phyloP scores from a whole-genome alignment of 2,888 invertebrate species.

The Drosophila aldrichi region DNA sequence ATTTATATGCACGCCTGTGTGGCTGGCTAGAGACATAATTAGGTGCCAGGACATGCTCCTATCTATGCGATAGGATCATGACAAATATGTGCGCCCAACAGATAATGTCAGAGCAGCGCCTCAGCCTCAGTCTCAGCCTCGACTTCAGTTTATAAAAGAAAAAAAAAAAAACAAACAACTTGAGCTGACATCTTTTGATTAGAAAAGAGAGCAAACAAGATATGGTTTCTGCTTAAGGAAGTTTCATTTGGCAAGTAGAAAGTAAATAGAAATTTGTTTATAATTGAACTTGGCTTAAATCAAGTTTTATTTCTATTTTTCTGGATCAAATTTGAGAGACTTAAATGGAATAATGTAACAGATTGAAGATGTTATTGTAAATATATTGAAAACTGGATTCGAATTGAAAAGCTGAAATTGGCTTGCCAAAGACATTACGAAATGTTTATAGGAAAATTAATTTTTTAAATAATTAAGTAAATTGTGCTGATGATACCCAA shows the following conservation, averaged over 20 bases:
- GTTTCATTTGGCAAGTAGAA: neutral
- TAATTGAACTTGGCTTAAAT: constrained; percentile 5
- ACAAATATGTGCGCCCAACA: constrained; percentile 52
- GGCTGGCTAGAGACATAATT: constrained; percentile 45
- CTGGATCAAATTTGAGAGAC: neutral
- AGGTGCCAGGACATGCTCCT: constrained; percentile 46
- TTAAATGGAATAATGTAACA: too few species aligned
- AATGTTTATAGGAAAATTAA: neutral
- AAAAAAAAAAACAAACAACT: neutral
- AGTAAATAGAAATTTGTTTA: constrained; percentile 1
- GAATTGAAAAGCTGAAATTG: neutral
- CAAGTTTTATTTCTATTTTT: neutral
- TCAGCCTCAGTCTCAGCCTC: constrained; percentile 18
- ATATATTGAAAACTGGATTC: too few species aligned
- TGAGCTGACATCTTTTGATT: constrained; percentile 10
- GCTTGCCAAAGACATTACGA: neutral
- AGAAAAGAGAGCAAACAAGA: neutral
- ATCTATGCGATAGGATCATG: constrained; percentile 62
- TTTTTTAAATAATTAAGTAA: neutral
- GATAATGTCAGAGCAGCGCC: constrained; percentile 43
- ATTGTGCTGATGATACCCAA: neutral
- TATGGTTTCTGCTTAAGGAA: neutral
- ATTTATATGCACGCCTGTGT: constrained; percentile 67
- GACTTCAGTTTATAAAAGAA: constrained; percentile 12
- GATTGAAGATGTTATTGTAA: too few species aligned